These are phyloP conservation scores for Drosophila conformis DNA, from an alignment of 2,888 invertebrate genomes.

Conservation along the genomic window DNA sequence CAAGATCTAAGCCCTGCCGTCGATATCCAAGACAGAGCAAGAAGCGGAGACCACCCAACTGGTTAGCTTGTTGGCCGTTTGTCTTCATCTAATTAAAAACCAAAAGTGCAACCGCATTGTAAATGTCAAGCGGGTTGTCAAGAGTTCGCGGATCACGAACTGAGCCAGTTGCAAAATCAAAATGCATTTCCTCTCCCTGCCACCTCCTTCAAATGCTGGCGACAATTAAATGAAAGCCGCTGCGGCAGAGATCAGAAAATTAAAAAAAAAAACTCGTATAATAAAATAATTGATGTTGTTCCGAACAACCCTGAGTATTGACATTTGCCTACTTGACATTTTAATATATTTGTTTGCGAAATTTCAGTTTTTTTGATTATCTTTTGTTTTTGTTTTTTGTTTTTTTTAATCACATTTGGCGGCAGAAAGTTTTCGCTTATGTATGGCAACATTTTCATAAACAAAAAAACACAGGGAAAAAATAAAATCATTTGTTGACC, in stretches of 20 bases:
- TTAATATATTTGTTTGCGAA: constrained; percentile 74
- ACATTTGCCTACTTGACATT: constrained; percentile 78
- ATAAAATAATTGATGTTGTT: constrained; percentile 69
- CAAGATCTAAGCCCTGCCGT: constrained; percentile 76
- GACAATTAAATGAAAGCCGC: constrained; percentile 61
- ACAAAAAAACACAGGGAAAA: constrained; percentile 10
- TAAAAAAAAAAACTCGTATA: constrained; percentile 25
- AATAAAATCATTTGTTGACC: constrained; percentile 47
- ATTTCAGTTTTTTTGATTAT: constrained; percentile 30
- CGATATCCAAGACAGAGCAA: constrained; percentile 61
- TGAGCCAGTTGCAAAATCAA: constrained; percentile 75
- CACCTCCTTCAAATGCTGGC: constrained; percentile 26
- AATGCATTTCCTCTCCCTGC: constrained; percentile 64
- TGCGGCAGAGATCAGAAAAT: constrained; percentile 52
- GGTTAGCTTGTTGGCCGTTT: constrained; percentile 25
- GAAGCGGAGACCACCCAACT: constrained; percentile 55
- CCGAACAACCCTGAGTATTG: constrained; percentile 61
- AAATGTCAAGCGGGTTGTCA: constrained; percentile 72
- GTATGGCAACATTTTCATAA: constrained; percentile 47
- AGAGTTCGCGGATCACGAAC: constrained; percentile 73
- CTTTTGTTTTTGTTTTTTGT: constrained; percentile 21
- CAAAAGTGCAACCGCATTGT: constrained; percentile 76
- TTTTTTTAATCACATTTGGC: constrained; percentile 45
- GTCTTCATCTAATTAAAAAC: constrained; percentile 73
- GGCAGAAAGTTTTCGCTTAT: constrained; percentile 17